Evolutionary conservation across 2,797 vertebrate species (phyloP).

Genomic region (Morus bassanus): DNA sequence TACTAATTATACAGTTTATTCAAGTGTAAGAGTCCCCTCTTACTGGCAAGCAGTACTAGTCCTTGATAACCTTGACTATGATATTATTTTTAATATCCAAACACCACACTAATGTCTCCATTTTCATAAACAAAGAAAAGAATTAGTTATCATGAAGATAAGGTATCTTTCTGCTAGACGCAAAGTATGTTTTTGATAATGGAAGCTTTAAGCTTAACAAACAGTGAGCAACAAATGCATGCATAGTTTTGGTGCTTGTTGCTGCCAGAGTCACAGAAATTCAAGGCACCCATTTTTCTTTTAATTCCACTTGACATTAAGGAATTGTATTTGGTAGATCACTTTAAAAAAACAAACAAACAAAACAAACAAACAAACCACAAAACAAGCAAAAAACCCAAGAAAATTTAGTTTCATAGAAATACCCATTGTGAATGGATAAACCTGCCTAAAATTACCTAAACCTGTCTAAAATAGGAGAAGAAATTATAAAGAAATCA

Average conservation of each 20-base stretch:
- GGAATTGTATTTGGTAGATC: not conserved
- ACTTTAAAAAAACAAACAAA: not conserved
- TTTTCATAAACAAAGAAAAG: not conserved
- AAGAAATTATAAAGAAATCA: not conserved
- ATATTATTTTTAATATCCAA: not conserved
- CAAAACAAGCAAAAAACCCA: not conserved
- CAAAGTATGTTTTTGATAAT: not conserved
- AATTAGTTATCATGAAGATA: not conserved
- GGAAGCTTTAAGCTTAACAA: not conserved
- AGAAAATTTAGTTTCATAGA: not conserved
- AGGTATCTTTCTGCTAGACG: not conserved
- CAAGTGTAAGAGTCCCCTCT: not conserved
- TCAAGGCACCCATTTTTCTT: not conserved
- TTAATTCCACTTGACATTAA: not conserved
- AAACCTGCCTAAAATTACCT: not conserved
- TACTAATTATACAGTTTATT: not conserved
- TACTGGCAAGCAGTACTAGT: not conserved
- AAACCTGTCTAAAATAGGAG: not conserved
- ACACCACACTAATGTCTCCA: not conserved
- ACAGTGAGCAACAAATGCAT: not conserved
- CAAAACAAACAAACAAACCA: not conserved
- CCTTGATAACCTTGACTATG: not conserved
- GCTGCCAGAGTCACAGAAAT: not conserved
- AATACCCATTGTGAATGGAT: not conserved
- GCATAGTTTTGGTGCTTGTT: not conserved